Conservation (phyloP, 2,113 vertebrate species). For the Leiothrix lutea region DNA sequence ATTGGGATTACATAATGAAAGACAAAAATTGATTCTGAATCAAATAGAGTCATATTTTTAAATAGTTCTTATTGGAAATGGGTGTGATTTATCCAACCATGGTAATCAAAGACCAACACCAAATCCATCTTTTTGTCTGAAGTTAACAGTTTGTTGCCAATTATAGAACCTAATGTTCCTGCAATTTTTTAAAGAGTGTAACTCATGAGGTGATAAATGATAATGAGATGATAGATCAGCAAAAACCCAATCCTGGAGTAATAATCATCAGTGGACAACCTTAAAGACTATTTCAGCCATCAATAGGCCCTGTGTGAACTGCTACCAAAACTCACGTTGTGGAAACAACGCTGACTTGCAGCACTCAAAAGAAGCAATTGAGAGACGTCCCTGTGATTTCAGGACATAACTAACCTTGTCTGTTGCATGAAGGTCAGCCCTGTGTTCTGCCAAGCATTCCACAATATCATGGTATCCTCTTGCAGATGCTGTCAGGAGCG, state of each 20-base stretch:
- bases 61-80: background rate
- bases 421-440: slow-evolving; percentile 83
- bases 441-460: slow-evolving; percentile 87
- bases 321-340: background rate
- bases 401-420: slow-evolving; percentile 83
- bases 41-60: background rate
- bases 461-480: slow-evolving; percentile 95
- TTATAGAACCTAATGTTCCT: background rate
- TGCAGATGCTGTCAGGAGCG: slow-evolving; percentile 90
- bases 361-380: background rate
- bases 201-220: background rate
- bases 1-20: background rate
- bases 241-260: background rate
- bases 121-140: background rate
- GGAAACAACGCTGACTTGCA: background rate
- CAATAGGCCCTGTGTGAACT: background rate
- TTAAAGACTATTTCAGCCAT: background rate
- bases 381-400: background rate
- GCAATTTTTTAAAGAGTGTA: background rate
- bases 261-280: background rate
- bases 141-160: background rate
- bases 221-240: background rate
- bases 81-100: background rate
- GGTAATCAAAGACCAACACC: background rate
- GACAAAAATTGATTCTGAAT: background rate